Conservation (phyloP, 2,797 vertebrate species). For the Amblyopsis hoosieri region DNA sequence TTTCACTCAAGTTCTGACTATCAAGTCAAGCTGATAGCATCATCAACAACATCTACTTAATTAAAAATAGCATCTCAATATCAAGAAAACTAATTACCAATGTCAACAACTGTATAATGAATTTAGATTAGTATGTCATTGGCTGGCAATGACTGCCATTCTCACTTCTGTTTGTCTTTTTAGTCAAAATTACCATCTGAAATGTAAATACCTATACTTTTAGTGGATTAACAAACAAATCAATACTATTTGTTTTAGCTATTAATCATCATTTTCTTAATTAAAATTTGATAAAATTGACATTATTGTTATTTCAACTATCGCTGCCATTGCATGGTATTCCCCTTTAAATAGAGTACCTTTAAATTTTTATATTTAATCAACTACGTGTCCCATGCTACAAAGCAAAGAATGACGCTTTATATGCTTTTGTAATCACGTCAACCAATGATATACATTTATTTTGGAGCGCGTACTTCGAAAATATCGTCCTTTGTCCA, state of each 20-base stretch:
- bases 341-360: slow-evolving; percentile 49
- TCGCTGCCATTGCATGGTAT: not conserved
- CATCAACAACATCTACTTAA: not conserved
- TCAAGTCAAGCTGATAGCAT: not conserved
- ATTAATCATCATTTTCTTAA: too few relatives aligned
- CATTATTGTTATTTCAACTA: not conserved
- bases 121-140: too few relatives aligned
- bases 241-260: too few relatives aligned
- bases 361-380: slow-evolving; percentile 58
- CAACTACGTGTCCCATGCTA: slow-evolving; percentile 65
- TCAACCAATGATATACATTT: slow-evolving; percentile 56
- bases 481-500: slow-evolving; percentile 72
- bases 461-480: slow-evolving; percentile 78
- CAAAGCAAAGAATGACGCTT: slow-evolving; percentile 1
- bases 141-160: not conserved
- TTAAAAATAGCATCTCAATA: not conserved
- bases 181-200: too few relatives aligned
- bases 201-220: too few relatives aligned
- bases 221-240: not conserved
- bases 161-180: too few relatives aligned
- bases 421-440: slow-evolving; percentile 28
- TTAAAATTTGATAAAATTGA: not conserved
- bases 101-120: not conserved
- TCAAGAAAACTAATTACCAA: not conserved
- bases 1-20: not conserved